Percentiles rank a stretch among this genome's conserved stretches.
phyloP scores from a whole-genome alignment of 2,888 invertebrate species.

The Stomorhina lunata region DNA sequence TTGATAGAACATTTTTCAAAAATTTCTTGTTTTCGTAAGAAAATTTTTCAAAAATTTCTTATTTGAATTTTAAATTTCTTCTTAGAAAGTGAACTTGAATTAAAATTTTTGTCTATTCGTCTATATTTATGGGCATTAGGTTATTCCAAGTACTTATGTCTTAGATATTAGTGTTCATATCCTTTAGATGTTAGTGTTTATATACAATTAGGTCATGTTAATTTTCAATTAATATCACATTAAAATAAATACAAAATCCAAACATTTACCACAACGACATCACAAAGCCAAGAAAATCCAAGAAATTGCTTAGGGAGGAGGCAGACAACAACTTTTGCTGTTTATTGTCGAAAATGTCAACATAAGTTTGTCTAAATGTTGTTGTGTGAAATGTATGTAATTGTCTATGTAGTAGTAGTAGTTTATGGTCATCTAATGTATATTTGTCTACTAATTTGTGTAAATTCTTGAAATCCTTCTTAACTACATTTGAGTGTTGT shows the following conservation, averaged over 20 bases:
- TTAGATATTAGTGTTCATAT: too few relatives aligned
- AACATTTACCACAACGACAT: background rate
- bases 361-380: background rate
- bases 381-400: background rate
- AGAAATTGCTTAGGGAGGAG: background rate
- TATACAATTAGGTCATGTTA: slow-evolving; percentile 44
- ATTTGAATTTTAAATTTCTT: too few relatives aligned
- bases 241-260: slow-evolving; percentile 28
- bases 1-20: too few relatives aligned
- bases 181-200: background rate
- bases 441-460: background rate
- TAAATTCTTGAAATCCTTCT: background rate
- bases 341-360: slow-evolving; percentile 43
- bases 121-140: too few relatives aligned
- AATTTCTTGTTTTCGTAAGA: too few relatives aligned
- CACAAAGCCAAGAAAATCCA: background rate
- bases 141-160: too few relatives aligned
- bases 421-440: slow-evolving; percentile 17
- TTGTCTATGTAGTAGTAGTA: too few relatives aligned
- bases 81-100: too few relatives aligned
- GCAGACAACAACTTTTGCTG: slow-evolving; percentile 19
- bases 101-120: too few relatives aligned
- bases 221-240: slow-evolving; percentile 51
- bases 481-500: background rate
- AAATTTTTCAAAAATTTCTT: too few relatives aligned